Base-by-base conservation (phyloP, 2,113 vertebrate species). In the Rostratula benghalensis region DNA sequence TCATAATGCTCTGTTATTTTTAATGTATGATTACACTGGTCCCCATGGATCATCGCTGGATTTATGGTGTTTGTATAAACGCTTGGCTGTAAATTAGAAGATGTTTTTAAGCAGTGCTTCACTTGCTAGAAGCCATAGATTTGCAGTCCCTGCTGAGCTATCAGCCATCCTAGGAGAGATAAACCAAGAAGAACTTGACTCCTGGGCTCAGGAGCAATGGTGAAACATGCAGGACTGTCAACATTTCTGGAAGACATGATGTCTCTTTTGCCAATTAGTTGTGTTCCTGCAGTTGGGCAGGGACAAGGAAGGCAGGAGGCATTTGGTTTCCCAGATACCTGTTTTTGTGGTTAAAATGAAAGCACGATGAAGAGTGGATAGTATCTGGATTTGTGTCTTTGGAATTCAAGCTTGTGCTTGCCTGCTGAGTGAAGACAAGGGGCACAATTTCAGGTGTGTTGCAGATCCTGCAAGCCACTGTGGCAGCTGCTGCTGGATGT, bases 51-150 rank as follows among this genome's bases (percentile, higher is more conserved):
- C 73, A 89, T 67, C 30, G 25, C 41, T 81, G 82, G 91, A 96
- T 97, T 97, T 97, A 97, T 83, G 87, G 57, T 91, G 89, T 89
- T 97, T 96, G 93, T 92, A 94, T 93, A 96, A 95, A 94, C 79
- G 70, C 68, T 90, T 93, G 68, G 77, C 74, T 89, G 89, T 97
- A 97, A 97, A 97, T 97, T 93, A 96, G 83, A 87, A 45, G 48
- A 94, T 90, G 82, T 89, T 94, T 95, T 89, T 83, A 68, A 92
- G 73, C 21, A 0, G 11, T 90, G 50, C 74, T 91, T 95, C 53
- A 18, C 89, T 82, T 67, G 71, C 67, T 95, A 65, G 81, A 93
- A 90, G 65, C 43, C 63, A 56, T 15, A 93, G 73, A 84, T 83
- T 83, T 88, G 70, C 76, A 95, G 65, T 94, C 92, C 81, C 89